phyloP scores from a whole-genome alignment of 2,797 vertebrate genomes.

The Iguana delicatissima region DNA sequence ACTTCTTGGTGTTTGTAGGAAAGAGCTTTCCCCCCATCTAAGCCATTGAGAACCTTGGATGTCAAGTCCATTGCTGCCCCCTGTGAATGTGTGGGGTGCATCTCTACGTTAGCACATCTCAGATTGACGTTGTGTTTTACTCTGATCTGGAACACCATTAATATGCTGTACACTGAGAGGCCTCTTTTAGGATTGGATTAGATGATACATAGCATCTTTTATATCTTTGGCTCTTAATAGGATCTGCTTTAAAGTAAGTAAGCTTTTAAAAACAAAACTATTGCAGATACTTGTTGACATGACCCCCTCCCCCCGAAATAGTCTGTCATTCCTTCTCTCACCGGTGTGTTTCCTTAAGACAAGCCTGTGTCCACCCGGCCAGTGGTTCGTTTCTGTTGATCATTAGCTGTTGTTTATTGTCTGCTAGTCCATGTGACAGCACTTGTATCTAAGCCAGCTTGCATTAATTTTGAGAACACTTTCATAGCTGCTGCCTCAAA shows the following conservation, averaged over 20 bases:
- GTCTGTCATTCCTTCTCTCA: neutral
- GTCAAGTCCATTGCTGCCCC: no score
- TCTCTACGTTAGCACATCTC: no score
- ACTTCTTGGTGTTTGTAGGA: neutral
- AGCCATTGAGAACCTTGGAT: no score
- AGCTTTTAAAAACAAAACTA: neutral
- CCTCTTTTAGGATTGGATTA: neutral
- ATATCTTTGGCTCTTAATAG: neutral
- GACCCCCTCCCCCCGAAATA: neutral
- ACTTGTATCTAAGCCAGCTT: slow-evolving; percentile 26
- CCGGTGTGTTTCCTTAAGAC: slow-evolving; percentile 4
- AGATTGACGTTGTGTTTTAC: no score
- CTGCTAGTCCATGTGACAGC: slow-evolving; percentile 7
- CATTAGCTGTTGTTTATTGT: slow-evolving; percentile 43
- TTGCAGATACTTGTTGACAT: neutral
- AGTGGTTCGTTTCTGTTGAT: slow-evolving; percentile 8
- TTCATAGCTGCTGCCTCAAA: slow-evolving; percentile 7
- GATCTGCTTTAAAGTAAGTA: neutral
- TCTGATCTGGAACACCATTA: neutral
- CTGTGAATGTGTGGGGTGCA: no score
- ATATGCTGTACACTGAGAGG: neutral
- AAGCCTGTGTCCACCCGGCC: neutral
- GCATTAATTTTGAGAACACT: slow-evolving; percentile 22
- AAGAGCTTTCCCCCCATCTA: no score
- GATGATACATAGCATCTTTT: neutral